Evolutionary conservation across 2,113 vertebrate genomes (phyloP).

Genomic region (Phaethon lepturus): DNA sequence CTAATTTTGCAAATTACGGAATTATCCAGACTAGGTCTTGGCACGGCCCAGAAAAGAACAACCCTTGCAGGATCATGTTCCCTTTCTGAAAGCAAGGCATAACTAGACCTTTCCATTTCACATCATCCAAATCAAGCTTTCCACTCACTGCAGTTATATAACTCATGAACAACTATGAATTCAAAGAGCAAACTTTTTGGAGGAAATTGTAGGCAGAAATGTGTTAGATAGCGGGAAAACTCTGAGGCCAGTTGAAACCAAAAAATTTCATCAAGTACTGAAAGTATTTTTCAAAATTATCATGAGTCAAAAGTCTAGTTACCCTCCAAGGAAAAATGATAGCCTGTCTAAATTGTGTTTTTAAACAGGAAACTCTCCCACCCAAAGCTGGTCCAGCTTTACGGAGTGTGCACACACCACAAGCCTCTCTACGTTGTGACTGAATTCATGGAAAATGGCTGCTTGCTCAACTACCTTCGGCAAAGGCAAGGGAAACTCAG

Average conservation of each 20-base stretch:
- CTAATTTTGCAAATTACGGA: neutral
- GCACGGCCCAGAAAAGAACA: neutral
- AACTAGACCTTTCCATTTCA: neutral
- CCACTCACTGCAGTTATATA: neutral
- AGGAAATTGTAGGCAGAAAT: neutral
- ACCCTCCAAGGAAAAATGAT: neutral
- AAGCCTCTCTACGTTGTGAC: conserved; percentile 85
- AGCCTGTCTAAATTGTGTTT: neutral
- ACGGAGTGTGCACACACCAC: conserved; percentile 82
- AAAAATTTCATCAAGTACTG: neutral
- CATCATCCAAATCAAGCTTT: neutral
- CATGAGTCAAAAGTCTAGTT: neutral
- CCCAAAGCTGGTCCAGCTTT: conserved; percentile 87
- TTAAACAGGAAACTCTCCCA: conserved; percentile 84
- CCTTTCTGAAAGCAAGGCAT: neutral
- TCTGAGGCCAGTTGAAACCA: neutral
- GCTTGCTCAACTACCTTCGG: conserved; percentile 82
- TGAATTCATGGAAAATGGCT: conserved; percentile 89
- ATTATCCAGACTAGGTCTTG: neutral
- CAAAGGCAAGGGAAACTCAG: conserved; percentile 51
- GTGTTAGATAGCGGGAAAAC: neutral
- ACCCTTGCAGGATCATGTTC: neutral
- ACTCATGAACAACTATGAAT: neutral
- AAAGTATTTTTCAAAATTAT: neutral
- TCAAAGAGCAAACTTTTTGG: neutral